phyloP scores from a whole-genome alignment of 2,113 vertebrate species.

The Planiliza haematocheilus region DNA sequence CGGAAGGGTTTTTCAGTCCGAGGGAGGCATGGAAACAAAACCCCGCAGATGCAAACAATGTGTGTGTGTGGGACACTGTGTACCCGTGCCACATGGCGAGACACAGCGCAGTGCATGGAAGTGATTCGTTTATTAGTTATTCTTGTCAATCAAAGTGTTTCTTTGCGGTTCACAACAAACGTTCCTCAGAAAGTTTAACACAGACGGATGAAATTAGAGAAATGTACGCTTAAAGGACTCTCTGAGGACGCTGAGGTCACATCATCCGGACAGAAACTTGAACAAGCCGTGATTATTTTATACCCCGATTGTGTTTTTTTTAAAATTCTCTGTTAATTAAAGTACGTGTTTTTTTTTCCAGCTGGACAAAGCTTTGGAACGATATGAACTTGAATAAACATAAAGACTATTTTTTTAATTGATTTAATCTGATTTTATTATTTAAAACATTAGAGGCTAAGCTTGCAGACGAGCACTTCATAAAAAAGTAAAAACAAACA shows the following conservation, averaged over 20 bases:
- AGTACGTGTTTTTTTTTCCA: too few relatives aligned
- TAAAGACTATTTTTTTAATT: too few relatives aligned
- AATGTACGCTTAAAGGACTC: background rate
- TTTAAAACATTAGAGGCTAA: too few relatives aligned
- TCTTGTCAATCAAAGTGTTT: conserved; percentile 1
- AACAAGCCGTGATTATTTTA: background rate
- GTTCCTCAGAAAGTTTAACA: conserved; percentile 3
- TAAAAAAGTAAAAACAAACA: rapidly evolving
- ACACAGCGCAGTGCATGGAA: background rate
- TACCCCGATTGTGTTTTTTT: rapidly evolving
- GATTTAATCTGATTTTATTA: too few relatives aligned
- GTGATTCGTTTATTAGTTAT: conserved; percentile 7
- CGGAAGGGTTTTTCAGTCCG: conserved; percentile 34
- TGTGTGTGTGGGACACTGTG: conserved; percentile 44
- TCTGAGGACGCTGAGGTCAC: conserved; percentile 6
- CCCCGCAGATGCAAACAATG: conserved; percentile 43
- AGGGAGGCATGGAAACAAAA: conserved; percentile 64
- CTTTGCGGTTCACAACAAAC: conserved; percentile 1
- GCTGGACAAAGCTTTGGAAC: too few relatives aligned
- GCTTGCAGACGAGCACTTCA: too few relatives aligned
- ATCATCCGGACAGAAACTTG: background rate
- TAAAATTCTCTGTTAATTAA: background rate
- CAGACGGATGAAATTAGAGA: conserved; percentile 30
- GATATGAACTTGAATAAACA: too few relatives aligned
- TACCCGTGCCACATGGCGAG: background rate